phyloP scores from a whole-genome alignment of 1,140 invertebrate species.

The Drosophila rufa region DNA sequence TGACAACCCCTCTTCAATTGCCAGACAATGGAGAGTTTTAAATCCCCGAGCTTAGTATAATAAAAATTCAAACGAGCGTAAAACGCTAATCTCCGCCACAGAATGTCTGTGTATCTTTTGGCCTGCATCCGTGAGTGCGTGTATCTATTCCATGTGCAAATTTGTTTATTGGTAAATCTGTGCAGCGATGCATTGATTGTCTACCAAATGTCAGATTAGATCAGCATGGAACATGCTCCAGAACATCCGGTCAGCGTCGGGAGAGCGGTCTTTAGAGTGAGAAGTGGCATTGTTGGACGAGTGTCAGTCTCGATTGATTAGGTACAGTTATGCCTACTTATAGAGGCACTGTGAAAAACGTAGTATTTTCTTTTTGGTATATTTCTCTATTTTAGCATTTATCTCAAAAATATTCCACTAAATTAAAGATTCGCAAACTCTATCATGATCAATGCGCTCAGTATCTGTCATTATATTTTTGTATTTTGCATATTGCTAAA shows the following conservation, averaged over 20 bases:
- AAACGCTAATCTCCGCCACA: conserved; percentile 83
- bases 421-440: too few species aligned
- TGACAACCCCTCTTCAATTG: conserved; percentile 73
- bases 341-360: conserved; percentile 15
- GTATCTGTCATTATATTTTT: too few species aligned
- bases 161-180: conserved; percentile 84
- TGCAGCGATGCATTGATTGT: conserved; percentile 75
- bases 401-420: not conserved
- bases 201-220: conserved; percentile 80
- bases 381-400: too few species aligned
- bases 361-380: too few species aligned
- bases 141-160: conserved; percentile 68
- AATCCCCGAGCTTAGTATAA: conserved; percentile 80
- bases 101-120: conserved; percentile 54
- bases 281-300: conserved; percentile 13
- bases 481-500: too few species aligned
- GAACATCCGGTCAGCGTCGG: conserved; percentile 35
- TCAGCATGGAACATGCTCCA: conserved; percentile 48
- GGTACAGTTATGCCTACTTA: conserved; percentile 59
- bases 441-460: too few species aligned
- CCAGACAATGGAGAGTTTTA: conserved; percentile 68
- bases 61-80: conserved; percentile 85
- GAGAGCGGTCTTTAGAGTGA: conserved; percentile 6
- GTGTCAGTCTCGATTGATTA: conserved; percentile 21
- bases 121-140: conserved; percentile 33